Evolutionary conservation across 2,888 invertebrate genomes (phyloP).

Genomic region (Aphidius colemani): DNA sequence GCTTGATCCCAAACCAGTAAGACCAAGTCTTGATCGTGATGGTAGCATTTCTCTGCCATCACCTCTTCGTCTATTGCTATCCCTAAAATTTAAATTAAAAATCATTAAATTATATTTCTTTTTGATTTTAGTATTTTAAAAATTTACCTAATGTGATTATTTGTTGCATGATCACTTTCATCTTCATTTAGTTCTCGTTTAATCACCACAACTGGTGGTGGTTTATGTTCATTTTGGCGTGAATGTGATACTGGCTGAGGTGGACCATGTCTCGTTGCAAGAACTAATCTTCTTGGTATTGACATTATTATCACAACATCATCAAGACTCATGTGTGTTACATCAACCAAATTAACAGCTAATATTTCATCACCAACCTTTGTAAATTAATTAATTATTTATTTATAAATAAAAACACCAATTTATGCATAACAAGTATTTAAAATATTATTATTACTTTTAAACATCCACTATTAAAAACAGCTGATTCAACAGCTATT

Average conservation of each 20-base stretch:
- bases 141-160: slow-evolving; percentile 56
- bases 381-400: slow-evolving; percentile 1
- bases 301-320: slow-evolving; percentile 99
- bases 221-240: slow-evolving; percentile 71
- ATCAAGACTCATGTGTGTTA: slow-evolving; percentile 96
- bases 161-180: slow-evolving; percentile 65
- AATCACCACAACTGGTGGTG: slow-evolving; percentile 90
- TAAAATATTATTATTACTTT: slow-evolving; percentile 64
- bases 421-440: too few relatives aligned
- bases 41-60: slow-evolving; percentile 81
- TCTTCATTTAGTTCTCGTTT: slow-evolving; percentile 87
- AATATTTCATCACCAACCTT: slow-evolving; percentile 97
- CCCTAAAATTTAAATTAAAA: slow-evolving; percentile 55
- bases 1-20: slow-evolving; percentile 63
- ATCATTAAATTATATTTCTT: background rate
- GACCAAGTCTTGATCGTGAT: slow-evolving; percentile 75
- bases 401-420: background rate
- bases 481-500: slow-evolving; percentile 94
- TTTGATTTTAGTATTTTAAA: background rate
- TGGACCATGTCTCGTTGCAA: slow-evolving; percentile 81
- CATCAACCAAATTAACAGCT: slow-evolving; percentile 97
- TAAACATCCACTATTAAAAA: slow-evolving; percentile 95
- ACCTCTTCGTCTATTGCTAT: slow-evolving; percentile 68
- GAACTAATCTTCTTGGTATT: slow-evolving; percentile 91
- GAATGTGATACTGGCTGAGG: slow-evolving; percentile 56